phyloP scores from a whole-genome alignment of 2,113 vertebrate species.

The Danio rerio region DNA sequence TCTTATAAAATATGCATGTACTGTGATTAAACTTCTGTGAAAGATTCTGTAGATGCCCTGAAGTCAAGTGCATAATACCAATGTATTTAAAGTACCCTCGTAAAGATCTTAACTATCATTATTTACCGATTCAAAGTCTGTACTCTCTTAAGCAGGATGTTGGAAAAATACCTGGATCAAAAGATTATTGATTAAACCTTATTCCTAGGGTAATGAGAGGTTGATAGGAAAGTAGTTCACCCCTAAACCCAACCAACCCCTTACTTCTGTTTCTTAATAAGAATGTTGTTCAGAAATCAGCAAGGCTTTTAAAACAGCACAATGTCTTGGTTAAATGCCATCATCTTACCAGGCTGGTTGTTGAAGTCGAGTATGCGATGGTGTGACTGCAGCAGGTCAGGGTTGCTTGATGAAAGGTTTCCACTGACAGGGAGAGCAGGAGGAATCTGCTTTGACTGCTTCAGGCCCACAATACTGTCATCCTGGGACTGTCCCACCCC shows the following conservation, averaged over 20 bases:
- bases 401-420: conserved; percentile 95
- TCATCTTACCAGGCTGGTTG: conserved; percentile 87
- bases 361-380: conserved; percentile 97
- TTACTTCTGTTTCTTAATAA: neutral
- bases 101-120: neutral
- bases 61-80: neutral
- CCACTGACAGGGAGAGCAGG: conserved; percentile 92
- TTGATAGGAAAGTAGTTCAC: neutral
- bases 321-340: neutral
- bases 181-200: neutral
- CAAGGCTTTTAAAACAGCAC: neutral
- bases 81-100: neutral
- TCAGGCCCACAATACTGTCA: conserved; percentile 96
- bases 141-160: neutral
- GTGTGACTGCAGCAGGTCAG: conserved; percentile 94
- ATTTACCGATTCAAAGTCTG: neutral
- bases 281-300: neutral
- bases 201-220: neutral
- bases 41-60: neutral
- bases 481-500: conserved; percentile 98
- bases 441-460: conserved; percentile 94
- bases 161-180: neutral
- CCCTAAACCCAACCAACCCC: neutral
- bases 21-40: neutral
- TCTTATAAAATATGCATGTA: conserved; percentile 12